A percentile compares a stretch with the other conserved stretches of the same genome.
These are phyloP conservation scores for Microvelia longipes DNA, from an alignment of 1,140 invertebrate species.

Conservation along the genomic window DNA sequence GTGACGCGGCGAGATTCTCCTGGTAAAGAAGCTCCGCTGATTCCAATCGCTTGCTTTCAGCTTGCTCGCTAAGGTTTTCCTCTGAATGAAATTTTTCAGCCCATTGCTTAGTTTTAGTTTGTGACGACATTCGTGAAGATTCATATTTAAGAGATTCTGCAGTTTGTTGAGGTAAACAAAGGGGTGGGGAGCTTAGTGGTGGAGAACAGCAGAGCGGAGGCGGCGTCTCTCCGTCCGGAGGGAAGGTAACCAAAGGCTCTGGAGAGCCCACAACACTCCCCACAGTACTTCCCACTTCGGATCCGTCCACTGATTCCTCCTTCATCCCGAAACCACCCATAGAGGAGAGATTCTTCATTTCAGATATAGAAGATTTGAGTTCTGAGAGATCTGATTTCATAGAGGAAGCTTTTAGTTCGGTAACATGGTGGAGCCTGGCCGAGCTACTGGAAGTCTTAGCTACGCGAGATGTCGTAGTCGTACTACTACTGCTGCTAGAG, in stretches of 20 bases:
- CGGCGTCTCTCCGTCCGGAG: conserved; percentile 44
- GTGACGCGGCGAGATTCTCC: conserved; percentile 43
- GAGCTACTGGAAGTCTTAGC: conserved; percentile 36
- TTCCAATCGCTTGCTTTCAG: conserved; percentile 60
- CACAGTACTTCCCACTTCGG: too few relatives aligned
- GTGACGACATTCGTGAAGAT: conserved; percentile 58
- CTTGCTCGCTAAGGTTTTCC: conserved; percentile 49
- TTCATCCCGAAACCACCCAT: conserved; percentile 35
- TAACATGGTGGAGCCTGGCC: conserved; percentile 33
- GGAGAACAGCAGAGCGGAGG: conserved; percentile 19
- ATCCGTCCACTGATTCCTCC: conserved; percentile 33
- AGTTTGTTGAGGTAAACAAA: not conserved
- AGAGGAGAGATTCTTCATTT: conserved; percentile 45
- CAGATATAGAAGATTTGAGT: conserved; percentile 56
- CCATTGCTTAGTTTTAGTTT: conserved; percentile 36
- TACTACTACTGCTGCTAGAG: conserved; percentile 18
- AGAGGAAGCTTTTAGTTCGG: conserved; percentile 47
- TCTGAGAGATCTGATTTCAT: conserved; percentile 58
- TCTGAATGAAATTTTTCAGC: conserved; percentile 68
- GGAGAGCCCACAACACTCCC: conserved; percentile 25
- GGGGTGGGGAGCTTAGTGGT: not conserved
- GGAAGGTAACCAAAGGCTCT: conserved; percentile 59
- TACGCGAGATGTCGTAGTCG: conserved; percentile 36
- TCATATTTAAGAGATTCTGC: conserved; percentile 57
- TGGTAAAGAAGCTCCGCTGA: conserved; percentile 64